Base-by-base conservation (phyloP, 2,888 invertebrate species). In the Dryobotodes eremita region DNA sequence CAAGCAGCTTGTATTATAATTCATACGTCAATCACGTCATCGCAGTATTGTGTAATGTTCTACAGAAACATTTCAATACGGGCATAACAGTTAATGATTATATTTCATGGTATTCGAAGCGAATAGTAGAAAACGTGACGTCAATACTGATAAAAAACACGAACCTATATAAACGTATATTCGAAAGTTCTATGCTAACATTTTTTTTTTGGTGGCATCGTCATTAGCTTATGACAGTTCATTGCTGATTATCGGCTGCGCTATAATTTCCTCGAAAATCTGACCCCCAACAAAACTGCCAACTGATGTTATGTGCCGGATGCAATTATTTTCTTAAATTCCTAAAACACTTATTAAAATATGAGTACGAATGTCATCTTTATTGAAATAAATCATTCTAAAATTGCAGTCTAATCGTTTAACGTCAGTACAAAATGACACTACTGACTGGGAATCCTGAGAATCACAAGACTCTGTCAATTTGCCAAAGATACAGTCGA, bases 1-100 rank as follows among this genome's bases (percentile, higher is more conserved):
- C 71, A 61, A 75, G 79, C 75, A 50, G 79, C 57, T 77, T 83
- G 73, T 75, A 87, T 85, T 87, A 84, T 79, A 86, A 88, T 79
- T 82, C 73, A 75, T 83, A 83, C 84, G 88, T 89, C 86, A 86
- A 88, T 92, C 90, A 91, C 91, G 89, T 91, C 90, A 92, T 77
- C 61, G 71, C 48, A 68, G 68, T 80, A 83, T 88, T 86, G 75
- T 83, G 85, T 82, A 89, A 88, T 79, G 13, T 80, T 82, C 62
- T 80, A 78, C 62, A 76, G 68, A 80, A 85, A 85, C 61, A 65
- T 87, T 80, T 85, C 68, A 79, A 69, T 86, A 73, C 23, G 26
- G 26, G 13, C 48, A 69, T 83, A 83, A 71, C 53, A 53, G 64
- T 76, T 61, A 69, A 65, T 20, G 61, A 72, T 65, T 79, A 50